These are phyloP conservation scores for Idris sp. DNA, from an alignment of 1,140 invertebrate species.

Conservation along the genomic window DNA sequence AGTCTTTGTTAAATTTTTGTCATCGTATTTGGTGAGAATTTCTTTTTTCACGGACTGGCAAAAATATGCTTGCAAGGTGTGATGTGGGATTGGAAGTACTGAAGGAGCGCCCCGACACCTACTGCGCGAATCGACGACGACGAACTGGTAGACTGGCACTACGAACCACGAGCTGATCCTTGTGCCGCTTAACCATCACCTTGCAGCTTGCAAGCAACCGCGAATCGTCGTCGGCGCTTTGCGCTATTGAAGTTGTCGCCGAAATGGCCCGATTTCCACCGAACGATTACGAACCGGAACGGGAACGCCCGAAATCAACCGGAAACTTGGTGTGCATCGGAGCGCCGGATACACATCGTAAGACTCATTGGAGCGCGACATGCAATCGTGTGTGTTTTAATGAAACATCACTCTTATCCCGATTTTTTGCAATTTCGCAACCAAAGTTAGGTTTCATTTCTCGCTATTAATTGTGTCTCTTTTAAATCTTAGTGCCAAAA, in stretches of 20 bases:
- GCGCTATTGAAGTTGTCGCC: constrained; percentile 32
- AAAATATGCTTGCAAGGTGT: not conserved
- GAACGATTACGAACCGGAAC: constrained; percentile 65
- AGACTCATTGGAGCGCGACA: constrained; percentile 44
- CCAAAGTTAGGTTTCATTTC: no score
- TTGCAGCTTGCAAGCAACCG: constrained; percentile 52
- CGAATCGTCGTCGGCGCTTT: constrained; percentile 26
- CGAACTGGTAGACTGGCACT: constrained; percentile 77
- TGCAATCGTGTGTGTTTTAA: constrained; percentile 10
- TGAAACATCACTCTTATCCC: no score
- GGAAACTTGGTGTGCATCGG: constrained; percentile 62
- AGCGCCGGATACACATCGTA: constrained; percentile 48
- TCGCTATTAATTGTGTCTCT: no score
- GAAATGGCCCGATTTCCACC: constrained; percentile 55
- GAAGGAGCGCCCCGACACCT: constrained; percentile 55
- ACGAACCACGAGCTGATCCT: no score
- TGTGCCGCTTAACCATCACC: constrained; percentile 63
- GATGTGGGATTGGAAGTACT: constrained; percentile 5
- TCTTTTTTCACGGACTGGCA: no score
- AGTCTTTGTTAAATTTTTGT: no score
- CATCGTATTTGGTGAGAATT: not conserved
- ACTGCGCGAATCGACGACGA: constrained; percentile 72
- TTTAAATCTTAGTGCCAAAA: no score
- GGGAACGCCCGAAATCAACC: constrained; percentile 68
- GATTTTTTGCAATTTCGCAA: no score